A percentile compares a stretch with the other conserved stretches of the same genome.
Evolutionary conservation across 2,797 vertebrate genomes (phyloP).

Genomic region (Muraenolepis orangiensis): DNA sequence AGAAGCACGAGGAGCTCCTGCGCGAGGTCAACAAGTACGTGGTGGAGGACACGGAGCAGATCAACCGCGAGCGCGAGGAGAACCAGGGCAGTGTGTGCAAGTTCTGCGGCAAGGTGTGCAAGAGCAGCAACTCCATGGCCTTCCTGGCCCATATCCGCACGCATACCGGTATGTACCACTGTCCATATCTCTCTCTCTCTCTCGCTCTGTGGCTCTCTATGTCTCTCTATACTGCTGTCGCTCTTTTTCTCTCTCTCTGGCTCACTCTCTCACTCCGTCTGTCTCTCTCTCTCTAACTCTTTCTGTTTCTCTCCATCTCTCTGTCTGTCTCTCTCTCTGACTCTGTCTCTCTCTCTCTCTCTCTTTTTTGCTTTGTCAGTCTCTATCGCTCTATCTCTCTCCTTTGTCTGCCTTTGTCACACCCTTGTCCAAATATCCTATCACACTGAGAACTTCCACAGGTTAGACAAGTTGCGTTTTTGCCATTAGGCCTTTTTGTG

Average conservation of each 20-base stretch:
- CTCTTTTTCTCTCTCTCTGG: not conserved
- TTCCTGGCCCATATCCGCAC: constrained; percentile 97
- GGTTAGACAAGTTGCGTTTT: not conserved
- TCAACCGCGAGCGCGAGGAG: constrained; percentile 95
- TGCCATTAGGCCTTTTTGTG: constrained; percentile 40
- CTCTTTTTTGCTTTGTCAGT: too few species aligned
- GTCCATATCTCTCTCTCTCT: not conserved
- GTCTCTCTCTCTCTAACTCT: not conserved
- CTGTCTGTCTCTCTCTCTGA: not conserved
- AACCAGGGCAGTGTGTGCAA: constrained; percentile 96
- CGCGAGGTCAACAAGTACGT: constrained; percentile 98
- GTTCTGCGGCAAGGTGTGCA: constrained; percentile 95
- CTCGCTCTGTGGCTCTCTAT: not conserved
- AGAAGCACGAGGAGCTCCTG: constrained; percentile 95
- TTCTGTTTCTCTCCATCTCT: not conserved
- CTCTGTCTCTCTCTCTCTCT: not conserved
- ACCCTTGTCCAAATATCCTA: not conserved
- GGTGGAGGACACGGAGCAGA: constrained; percentile 95
- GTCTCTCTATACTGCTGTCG: constrained; percentile 31
- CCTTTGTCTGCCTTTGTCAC: not conserved
- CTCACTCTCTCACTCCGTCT: not conserved
- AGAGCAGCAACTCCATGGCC: constrained; percentile 98
- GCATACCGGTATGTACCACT: constrained; percentile 86
- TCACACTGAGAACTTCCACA: not conserved
- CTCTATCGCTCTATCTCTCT: not conserved